Conservation (phyloP, 1,140 invertebrate species). For the Magallana ariakensis region DNA sequence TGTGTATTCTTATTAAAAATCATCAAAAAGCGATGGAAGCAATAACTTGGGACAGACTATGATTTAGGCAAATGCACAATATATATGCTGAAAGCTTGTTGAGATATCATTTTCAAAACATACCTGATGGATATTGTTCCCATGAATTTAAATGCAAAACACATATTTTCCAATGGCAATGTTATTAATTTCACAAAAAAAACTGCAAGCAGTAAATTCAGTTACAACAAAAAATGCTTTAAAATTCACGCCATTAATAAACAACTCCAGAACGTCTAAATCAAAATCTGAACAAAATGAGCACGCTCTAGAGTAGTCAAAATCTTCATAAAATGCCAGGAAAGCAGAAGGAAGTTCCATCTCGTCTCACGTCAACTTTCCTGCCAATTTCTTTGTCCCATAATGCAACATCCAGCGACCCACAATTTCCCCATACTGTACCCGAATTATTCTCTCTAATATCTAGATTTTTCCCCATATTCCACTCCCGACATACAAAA, state of each 20-base stretch:
- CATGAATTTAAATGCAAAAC: background rate
- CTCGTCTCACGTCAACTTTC: too few relatives aligned
- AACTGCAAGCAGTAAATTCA: background rate
- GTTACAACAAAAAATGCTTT: background rate
- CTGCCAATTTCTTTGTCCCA: too few relatives aligned
- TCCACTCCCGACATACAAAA: too few relatives aligned
- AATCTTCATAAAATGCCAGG: background rate
- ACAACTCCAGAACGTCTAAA: background rate
- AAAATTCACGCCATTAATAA: background rate
- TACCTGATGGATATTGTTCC: background rate
- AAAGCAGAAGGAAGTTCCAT: too few relatives aligned
- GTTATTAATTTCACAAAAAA: background rate
- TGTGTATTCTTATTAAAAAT: too few relatives aligned
- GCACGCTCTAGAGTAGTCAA: background rate
- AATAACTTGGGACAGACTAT: too few relatives aligned
- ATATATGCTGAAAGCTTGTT: background rate
- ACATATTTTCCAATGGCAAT: background rate
- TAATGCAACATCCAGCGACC: too few relatives aligned
- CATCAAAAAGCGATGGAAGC: too few relatives aligned
- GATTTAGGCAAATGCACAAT: too few relatives aligned
- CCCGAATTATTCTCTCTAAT: too few relatives aligned
- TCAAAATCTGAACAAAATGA: background rate
- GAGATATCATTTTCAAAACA: background rate
- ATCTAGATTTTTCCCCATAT: too few relatives aligned
- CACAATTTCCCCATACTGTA: too few relatives aligned